Base-by-base conservation (phyloP, 2,797 vertebrate genomes). In the Tenualosa ilisha region DNA sequence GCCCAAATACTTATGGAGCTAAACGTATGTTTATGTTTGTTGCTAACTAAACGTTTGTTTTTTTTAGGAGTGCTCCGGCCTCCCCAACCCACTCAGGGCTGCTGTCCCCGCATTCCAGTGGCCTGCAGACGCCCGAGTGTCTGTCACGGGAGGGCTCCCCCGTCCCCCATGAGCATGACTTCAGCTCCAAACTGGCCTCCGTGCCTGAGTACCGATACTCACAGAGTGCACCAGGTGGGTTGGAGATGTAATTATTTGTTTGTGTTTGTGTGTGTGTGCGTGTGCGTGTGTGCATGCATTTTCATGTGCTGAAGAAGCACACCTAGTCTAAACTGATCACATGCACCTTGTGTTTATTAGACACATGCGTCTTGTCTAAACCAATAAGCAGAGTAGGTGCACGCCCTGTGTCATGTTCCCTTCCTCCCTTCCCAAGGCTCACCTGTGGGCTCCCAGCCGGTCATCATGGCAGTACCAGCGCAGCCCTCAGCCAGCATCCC, bases 31-130 rank as follows among this genome's bases (percentile, higher is more conserved):
- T 72, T 1, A 15, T 40, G 37, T 63, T 8, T 63, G 8, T 63
- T 63, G 59, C n/a, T 63, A n/a, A 63, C 22, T 24, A 24, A 24
- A 49, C 13, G 85, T 51, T 46, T 87, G 6, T 81, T 7, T 31
- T 85, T 85, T 24, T 90, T 31, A 99, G 98, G 95, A 99, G 98
- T 40, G 98, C 98, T 56, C 98, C 98, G 2, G 98, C 98, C 1
- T 99, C 98, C 6, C 98, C 98, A 12, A 99, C 97, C 84, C 98
- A 99, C 91, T 97, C 97, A 46, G 98, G 98, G 88, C 96, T 99
- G 82, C 95, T 98, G 89, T 99, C 98, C 84, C 97, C 97, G 24
- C 95, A 96, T 83, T 97, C 97, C 86, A 98, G 97, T 43, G 98
- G 98, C 89, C 95, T 99, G 86, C 98, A 99, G 95, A 99, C 98